Conservation (phyloP, 2,888 invertebrate genomes). For the Reticulitermes lucifugus region DNA sequence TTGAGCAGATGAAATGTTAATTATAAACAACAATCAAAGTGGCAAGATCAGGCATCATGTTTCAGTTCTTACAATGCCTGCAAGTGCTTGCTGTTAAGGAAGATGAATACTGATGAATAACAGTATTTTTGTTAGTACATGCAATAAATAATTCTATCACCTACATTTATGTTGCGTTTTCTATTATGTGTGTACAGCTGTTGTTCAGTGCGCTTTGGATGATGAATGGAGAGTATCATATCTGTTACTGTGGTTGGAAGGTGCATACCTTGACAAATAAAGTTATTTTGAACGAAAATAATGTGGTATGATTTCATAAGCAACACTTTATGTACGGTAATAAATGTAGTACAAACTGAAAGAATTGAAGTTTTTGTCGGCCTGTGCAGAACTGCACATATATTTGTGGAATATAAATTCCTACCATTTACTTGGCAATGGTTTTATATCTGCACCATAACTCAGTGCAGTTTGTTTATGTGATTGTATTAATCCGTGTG, state of each 20-base stretch:
- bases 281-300: conserved; percentile 50
- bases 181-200: conserved; percentile 44
- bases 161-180: conserved; percentile 43
- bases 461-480: too few species aligned
- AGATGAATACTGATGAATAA: conserved; percentile 15
- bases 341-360: too few species aligned
- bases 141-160: conserved; percentile 41
- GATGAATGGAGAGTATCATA: conserved; percentile 30
- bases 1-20: neutral
- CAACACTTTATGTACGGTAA: too few species aligned
- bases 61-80: neutral
- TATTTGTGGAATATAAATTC: too few species aligned
- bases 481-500: too few species aligned
- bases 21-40: neutral
- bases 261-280: conserved; percentile 49
- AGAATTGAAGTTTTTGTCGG: too few species aligned
- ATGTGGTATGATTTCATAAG: neutral
- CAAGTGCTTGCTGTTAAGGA: neutral
- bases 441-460: too few species aligned
- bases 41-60: neutral
- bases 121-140: conserved; percentile 44
- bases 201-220: conserved; percentile 49
- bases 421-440: too few species aligned
- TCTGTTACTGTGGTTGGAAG: conserved; percentile 46
- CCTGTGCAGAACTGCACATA: too few species aligned